Evolutionary conservation across 2,888 invertebrate species (phyloP), one percentile per base, ranked within the genome.

Genomic region (Chorisops tibialis): DNA sequence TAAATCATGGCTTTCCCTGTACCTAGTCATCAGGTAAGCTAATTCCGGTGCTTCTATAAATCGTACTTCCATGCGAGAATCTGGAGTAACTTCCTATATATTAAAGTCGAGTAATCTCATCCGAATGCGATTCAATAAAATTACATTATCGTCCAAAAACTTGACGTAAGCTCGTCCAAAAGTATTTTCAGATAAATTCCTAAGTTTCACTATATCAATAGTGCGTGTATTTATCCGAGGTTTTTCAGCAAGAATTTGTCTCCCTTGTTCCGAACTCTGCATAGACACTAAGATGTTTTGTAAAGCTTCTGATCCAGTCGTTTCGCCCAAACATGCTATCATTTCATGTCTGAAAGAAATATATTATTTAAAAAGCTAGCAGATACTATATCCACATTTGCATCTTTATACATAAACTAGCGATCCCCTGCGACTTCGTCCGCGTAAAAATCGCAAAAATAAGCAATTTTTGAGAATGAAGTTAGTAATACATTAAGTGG

Each of bases 1-100:
- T 67, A 99, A 83, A 80, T 99, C 99, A 77, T 99, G 99, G 7
- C 92, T 89, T 81, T 99, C 97, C 67, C 99, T 85, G 75, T 99
- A 99, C 59, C 99, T 83, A 77, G 96, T 94, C 89, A 99, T 95
- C 48, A 98, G 89, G 79, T 97, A 99, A 4, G 96, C 95, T 69
- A 96, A 78, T 66, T 96, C 89, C 1, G 76, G 73, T 76, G 98
- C 92, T 67, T 93, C 87, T 50, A 99, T 85, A 79, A 96, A 99
- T 70, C 91, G 89, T 0, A 99, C 97, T 14, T 89, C 85, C 67
- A 88, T 81, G 66, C 99, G 82, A 35, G 92, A 88, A 81, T 99
- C 98, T 0, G 99, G 96, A 4, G 92, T 91, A 1, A 98, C 95
- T 69, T 90, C 85, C 79, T 78, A 59, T 49, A 65, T 64, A 56